phyloP scores from a whole-genome alignment of 1,140 invertebrate genomes.

The Nixonia krombeini region DNA sequence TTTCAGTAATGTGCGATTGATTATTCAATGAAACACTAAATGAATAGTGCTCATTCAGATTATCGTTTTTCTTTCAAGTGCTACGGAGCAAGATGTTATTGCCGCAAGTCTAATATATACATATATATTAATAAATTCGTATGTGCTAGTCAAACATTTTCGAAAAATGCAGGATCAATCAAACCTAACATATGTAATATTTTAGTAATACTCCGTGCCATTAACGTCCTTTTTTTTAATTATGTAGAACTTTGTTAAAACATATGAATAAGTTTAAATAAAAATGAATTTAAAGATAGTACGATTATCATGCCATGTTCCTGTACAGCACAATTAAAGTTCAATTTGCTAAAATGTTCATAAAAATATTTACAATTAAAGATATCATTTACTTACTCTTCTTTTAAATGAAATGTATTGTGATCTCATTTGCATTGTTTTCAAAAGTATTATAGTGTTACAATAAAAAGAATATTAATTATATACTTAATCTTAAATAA shows the following conservation, averaged over 20 bases:
- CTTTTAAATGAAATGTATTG: no score
- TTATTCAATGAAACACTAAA: conserved; percentile 10
- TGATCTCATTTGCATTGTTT: no score
- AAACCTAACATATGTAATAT: conserved; percentile 29
- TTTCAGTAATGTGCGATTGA: conserved; percentile 24
- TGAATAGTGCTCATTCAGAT: not conserved
- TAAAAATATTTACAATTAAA: no score
- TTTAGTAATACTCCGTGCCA: conserved; percentile 35
- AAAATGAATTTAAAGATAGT: conserved; percentile 34
- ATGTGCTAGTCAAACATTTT: conserved; percentile 64
- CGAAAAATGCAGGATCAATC: conserved; percentile 57
- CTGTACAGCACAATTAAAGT: no score
- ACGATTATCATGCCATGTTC: no score
- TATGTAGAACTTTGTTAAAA: conserved; percentile 37
- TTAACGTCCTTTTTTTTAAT: conserved; percentile 42
- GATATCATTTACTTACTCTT: no score
- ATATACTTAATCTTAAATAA: no score
- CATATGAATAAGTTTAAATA: conserved; percentile 12
- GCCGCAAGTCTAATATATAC: conserved; percentile 9
- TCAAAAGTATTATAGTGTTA: no score
- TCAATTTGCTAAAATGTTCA: no score
- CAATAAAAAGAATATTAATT: no score
- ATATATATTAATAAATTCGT: conserved; percentile 38
- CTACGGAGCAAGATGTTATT: not conserved
- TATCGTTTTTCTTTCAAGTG: not conserved